Evolutionary conservation across 2,888 invertebrate species (phyloP).

Genomic region (Trilocha varians): DNA sequence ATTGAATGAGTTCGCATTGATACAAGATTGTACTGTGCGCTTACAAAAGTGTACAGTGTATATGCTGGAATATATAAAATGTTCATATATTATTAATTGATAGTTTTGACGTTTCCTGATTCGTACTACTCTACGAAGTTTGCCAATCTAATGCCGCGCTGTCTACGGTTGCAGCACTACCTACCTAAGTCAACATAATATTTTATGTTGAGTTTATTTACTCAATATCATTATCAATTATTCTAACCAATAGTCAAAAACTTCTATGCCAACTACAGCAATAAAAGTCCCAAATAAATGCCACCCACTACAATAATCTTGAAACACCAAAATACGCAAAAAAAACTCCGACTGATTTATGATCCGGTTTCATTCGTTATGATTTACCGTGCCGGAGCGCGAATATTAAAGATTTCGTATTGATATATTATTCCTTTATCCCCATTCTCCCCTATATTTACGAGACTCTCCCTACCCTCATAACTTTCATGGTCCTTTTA

Average conservation of each 20-base stretch:
- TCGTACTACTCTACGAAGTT: too few species aligned
- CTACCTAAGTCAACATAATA: too few species aligned
- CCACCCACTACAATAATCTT: conserved; percentile 28
- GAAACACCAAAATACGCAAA: conserved; percentile 39
- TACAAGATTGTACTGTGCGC: too few species aligned
- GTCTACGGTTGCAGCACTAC: too few species aligned
- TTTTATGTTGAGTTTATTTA: too few species aligned
- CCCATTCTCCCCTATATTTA: conserved; percentile 68
- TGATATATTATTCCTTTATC: conserved; percentile 74
- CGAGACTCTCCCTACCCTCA: conserved; percentile 64
- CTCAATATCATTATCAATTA: too few species aligned
- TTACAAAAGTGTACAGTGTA: too few species aligned
- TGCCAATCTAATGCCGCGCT: too few species aligned
- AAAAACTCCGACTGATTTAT: conserved; percentile 52
- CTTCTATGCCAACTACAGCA: not conserved
- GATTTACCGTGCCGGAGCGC: conserved; percentile 65
- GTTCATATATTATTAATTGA: too few species aligned
- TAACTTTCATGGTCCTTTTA: conserved; percentile 68
- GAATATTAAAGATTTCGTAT: conserved; percentile 72
- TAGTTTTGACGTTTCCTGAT: too few species aligned
- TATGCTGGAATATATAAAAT: too few species aligned
- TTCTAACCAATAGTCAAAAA: not conserved
- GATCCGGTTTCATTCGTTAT: conserved; percentile 59
- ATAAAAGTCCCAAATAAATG: conserved; percentile 2
- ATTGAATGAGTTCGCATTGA: too few species aligned